These are phyloP conservation scores for Eulemur rufifrons DNA, from an alignment of 2,113 vertebrate species.

Conservation along the genomic window DNA sequence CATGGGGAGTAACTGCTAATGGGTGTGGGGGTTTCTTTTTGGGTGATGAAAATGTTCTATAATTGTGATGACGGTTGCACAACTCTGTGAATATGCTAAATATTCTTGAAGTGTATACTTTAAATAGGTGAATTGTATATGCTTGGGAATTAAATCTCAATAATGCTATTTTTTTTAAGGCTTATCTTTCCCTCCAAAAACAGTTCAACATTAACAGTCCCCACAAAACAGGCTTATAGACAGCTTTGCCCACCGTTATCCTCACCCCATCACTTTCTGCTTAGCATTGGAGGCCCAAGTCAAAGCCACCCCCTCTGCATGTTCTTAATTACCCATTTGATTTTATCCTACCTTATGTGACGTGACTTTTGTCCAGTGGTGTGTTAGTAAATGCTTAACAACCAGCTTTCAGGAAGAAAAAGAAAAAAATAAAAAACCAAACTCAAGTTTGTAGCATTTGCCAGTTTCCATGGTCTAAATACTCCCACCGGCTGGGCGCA, in stretches of 20 bases:
- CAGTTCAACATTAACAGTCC: background rate
- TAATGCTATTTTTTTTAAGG: background rate
- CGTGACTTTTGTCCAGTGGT: background rate
- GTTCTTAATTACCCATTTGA: background rate
- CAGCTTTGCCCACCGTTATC: background rate
- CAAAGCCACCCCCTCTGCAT: background rate
- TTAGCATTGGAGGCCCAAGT: background rate
- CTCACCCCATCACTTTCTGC: background rate
- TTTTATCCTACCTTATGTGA: background rate
- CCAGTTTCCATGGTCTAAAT: background rate
- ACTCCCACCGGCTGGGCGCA: no score
- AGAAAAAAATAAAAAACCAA: background rate
- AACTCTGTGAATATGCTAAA: no score
- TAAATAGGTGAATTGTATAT: no score
- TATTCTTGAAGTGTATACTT: no score
- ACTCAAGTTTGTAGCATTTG: background rate
- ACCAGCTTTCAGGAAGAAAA: background rate
- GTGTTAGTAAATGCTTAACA: background rate
- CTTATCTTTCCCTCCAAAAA: background rate
- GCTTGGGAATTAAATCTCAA: no score
- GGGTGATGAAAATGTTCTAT: no score
- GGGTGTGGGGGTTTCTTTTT: no score
- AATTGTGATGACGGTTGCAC: no score
- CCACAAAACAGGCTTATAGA: background rate
- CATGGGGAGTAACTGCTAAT: no score